Conservation (phyloP, 2,888 invertebrate genomes). For the Mesochorus sp. region DNA sequence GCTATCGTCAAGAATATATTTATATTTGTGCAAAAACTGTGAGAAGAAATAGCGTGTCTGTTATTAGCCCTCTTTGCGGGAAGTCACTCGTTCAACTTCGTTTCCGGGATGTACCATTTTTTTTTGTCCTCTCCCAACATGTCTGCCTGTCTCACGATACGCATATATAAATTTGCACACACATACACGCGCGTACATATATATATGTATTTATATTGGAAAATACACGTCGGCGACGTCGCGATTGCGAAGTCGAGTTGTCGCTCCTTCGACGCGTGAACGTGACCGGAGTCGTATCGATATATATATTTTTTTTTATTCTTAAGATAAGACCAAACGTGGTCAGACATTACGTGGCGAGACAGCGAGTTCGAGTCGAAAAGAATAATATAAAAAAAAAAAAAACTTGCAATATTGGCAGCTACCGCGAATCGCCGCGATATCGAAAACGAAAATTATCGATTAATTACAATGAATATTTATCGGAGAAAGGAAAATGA, state of each 20-base stretch:
- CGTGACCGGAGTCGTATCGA: conserved; percentile 37
- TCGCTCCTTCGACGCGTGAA: conserved; percentile 39
- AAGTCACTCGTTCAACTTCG: conserved; percentile 50
- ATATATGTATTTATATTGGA: neutral
- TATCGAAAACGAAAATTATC: neutral
- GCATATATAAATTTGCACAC: no score
- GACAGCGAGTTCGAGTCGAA: no score
- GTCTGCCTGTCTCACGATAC: conserved; percentile 12
- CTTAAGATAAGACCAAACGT: conserved; percentile 10
- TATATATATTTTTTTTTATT: neutral
- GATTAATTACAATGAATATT: no score
- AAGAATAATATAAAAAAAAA: neutral
- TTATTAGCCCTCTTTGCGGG: conserved; percentile 50
- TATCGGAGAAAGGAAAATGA: no score
- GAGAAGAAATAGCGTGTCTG: conserved; percentile 48
- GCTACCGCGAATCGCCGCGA: neutral
- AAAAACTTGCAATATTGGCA: neutral
- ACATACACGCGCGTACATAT: no score
- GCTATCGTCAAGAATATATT: neutral
- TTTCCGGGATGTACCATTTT: conserved; percentile 58
- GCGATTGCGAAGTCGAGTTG: conserved; percentile 35
- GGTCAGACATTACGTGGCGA: conserved; percentile 13
- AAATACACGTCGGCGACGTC: neutral
- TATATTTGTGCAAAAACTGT: neutral
- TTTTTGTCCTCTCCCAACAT: conserved; percentile 16